phyloP scores from a whole-genome alignment of 2,113 vertebrate genomes.

The Tringa solitaria region DNA sequence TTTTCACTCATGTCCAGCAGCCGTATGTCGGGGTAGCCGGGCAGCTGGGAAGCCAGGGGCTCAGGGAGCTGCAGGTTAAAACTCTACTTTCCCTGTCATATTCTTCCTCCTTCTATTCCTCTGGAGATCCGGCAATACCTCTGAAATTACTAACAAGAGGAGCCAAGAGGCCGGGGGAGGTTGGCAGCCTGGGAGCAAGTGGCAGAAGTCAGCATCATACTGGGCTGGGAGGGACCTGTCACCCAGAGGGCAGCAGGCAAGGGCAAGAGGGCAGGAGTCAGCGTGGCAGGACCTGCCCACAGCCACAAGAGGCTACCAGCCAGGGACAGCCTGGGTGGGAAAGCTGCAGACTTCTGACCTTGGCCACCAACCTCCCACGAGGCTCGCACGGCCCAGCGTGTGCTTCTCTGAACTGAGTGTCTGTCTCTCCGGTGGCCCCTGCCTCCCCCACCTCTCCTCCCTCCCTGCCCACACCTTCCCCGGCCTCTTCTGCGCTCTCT shows the following conservation, averaged over 20 bases:
- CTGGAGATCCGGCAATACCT: neutral
- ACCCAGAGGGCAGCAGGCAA: neutral
- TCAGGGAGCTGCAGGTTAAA: neutral
- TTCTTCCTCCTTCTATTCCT: constrained; percentile 7
- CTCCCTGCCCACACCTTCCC: neutral
- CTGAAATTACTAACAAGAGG: constrained; percentile 28
- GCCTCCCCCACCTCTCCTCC: neutral
- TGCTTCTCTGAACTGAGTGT: constrained; percentile 25
- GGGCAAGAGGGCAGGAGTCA: neutral
- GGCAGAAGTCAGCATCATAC: fast-evolving
- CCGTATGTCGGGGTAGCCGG: fast-evolving
- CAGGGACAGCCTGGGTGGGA: neutral
- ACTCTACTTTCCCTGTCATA: neutral
- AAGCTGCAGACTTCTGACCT: constrained; percentile 45
- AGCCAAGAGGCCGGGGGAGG: neutral
- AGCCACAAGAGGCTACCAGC: neutral
- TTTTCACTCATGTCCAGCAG: neutral
- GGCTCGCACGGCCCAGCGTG: neutral
- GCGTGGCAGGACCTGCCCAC: neutral
- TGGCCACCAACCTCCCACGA: neutral
- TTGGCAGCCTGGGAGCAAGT: neutral
- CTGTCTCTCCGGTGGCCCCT: constrained; percentile 17
- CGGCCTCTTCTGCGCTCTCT: neutral
- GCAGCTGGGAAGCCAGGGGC: neutral
- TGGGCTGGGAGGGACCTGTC: neutral